Base-by-base conservation (phyloP, 2,888 invertebrate species). In the Luperina testacea region DNA sequence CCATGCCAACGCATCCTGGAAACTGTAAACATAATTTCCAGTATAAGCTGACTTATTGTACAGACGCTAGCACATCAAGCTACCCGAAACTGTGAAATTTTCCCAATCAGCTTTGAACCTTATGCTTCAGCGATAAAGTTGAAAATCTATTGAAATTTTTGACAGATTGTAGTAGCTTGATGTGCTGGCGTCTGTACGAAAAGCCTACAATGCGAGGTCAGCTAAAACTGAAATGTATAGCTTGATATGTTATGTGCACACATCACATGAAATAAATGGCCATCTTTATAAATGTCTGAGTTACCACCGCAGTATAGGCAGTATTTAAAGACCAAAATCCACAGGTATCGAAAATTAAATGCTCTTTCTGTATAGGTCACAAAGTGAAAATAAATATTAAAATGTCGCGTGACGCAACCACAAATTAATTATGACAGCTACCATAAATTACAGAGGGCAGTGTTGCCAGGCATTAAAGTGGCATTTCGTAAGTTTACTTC, bases 371-470 rank as follows among this genome's bases (percentile, higher is more conserved):
- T 61, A 61, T 67, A 87, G 76, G 82, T 82, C 82, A 77, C 61
- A 64, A 74, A 85, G 88, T 82, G 88, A 86, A 87, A 85, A 85
- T 85, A 85, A 85, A 82, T 78, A 80, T 78, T 78, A 72, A 82
- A 87, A 85, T 87, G 80, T 80, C 83, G 70, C 76, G 61, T 85
- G 72, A 80, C 45, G 85, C 71, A 85, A 87, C 61, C 85, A 51
- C 80, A 73, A 61, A 85, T 80, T 82, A 80, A 82, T 82, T 83
- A 87, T 71, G 82, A 82, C 65, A 77, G 65, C 67, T 32, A 6
- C 59, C 67, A 80, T 85, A 77, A 86, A 82, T 80, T 82, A 82
- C 53, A 72, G 70, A 70, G 57, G n/a, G 48, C 69, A 64, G 77
- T 87, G 78, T 82, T 87, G 70, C 80, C 82, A 75, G 64, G 20